A percentile compares a stretch with the other conserved stretches of the same genome.
Conservation (phyloP, 2,113 vertebrate genomes). For the Nycticorax nycticorax region DNA sequence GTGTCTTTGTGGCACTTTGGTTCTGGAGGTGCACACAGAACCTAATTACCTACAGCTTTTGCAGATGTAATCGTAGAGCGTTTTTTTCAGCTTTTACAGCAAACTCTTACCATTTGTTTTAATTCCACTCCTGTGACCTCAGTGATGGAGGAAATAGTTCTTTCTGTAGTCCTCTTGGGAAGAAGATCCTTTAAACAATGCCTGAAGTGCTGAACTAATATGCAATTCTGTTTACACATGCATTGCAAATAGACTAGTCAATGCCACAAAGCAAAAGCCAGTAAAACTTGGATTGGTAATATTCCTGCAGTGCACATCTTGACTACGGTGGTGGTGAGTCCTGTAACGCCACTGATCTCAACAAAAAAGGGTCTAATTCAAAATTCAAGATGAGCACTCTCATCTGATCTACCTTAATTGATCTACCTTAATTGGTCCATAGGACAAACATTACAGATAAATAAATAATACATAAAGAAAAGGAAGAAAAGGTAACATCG, state of each 20-base stretch:
- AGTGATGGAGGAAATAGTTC: not conserved
- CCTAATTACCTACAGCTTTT: not conserved
- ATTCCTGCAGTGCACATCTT: not conserved
- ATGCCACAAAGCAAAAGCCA: not conserved
- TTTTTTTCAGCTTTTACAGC: not conserved
- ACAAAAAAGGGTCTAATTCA: not conserved
- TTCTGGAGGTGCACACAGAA: not conserved
- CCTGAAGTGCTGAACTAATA: not conserved
- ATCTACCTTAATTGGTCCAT: not conserved
- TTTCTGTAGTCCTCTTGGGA: not conserved
- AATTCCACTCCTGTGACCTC: constrained; percentile 7
- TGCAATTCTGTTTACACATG: not conserved
- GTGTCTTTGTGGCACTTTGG: not conserved
- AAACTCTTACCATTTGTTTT: not conserved
- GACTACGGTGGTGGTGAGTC: not conserved
- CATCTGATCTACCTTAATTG: not conserved
- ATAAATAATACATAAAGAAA: not conserved
- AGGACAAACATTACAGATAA: not conserved
- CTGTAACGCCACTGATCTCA: not conserved
- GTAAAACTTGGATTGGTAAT: not conserved
- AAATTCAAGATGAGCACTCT: not conserved
- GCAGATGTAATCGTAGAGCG: not conserved
- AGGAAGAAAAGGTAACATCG: not conserved
- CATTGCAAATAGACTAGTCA: not conserved
- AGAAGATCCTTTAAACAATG: not conserved